These are phyloP conservation scores for Drosophila ambigua DNA, from an alignment of 1,140 invertebrate genomes.

Conservation along the genomic window DNA sequence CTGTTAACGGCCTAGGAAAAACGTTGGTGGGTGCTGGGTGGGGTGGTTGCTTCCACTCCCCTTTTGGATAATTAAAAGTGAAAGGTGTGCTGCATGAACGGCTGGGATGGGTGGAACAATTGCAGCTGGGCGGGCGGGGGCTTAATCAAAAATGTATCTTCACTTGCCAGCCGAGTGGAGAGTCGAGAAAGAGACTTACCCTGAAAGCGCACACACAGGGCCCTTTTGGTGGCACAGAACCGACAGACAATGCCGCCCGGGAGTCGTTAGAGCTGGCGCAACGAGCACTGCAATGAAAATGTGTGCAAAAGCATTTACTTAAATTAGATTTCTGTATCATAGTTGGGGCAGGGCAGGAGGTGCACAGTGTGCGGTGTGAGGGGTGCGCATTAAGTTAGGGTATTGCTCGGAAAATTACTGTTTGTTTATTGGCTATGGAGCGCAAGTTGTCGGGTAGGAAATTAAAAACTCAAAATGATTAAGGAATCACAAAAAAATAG, in stretches of 20 bases:
- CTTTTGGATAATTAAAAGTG: constrained; percentile 63
- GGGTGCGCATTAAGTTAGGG: too few relatives aligned
- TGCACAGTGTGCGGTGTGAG: not conserved
- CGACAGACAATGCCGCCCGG: constrained; percentile 38
- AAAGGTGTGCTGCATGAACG: constrained; percentile 44
- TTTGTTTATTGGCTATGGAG: too few relatives aligned
- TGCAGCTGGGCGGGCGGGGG: constrained; percentile 43
- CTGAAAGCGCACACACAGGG: constrained; percentile 24
- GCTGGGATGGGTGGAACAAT: constrained; percentile 33
- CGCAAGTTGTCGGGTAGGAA: too few relatives aligned
- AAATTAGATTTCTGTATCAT: constrained; percentile 61
- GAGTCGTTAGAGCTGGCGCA: constrained; percentile 59
- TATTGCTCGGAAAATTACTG: too few relatives aligned
- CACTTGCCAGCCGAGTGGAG: constrained; percentile 13
- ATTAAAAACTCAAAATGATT: too few relatives aligned
- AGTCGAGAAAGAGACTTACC: constrained; percentile 50
- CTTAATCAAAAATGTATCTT: constrained; percentile 74
- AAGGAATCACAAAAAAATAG: too few relatives aligned
- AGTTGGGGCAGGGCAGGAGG: not conserved
- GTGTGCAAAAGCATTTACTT: constrained; percentile 61
- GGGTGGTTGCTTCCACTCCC: constrained; percentile 1
- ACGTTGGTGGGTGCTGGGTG: constrained; percentile 4
- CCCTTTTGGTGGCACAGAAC: not conserved
- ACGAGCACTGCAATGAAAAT: constrained; percentile 55
- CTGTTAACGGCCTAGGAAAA: constrained; percentile 33